Evolutionary conservation across 2,113 vertebrate genomes (phyloP), one percentile per base, ranked within the genome.

Genomic region (Microtus montanus): DNA sequence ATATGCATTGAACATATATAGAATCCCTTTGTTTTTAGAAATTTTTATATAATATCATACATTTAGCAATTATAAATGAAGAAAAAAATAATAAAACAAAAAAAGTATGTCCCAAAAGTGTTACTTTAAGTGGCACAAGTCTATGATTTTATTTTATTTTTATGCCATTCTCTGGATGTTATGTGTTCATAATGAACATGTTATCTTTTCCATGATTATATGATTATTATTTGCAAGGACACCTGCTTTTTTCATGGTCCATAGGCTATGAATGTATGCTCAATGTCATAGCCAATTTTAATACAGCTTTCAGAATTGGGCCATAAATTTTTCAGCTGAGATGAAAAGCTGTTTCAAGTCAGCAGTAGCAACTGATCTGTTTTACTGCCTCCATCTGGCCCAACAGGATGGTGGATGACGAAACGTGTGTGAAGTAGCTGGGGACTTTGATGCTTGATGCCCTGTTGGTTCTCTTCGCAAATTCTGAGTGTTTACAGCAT

Each of bases 341-440:
- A 88, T 80, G 58, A 84, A 95, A 92, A 92, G 64, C 74, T 66
- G 38, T 91, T 94, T 91, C 30, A 78, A 87, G 63, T 93, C 74
- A 85, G 10, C 66, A 64, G 12, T 74, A 89, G 54, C 87, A 89
- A 47, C n/a, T 54, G 7, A 68, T 70, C 54, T 33, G 38, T 78
- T 94, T 77, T 78, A 30, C 54, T 86, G n/a, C 66, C 75, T 75
- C 41, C 44, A 52, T 75, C 64, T 90, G 47, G 78, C 68, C 70
- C 10, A 13, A 63, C 54, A 19, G 52, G 24, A 26, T 63, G 38
- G 54, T 33, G 30, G 52, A 78, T 61, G 11, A 63, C 28, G 28
- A 73, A 41, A 44, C 35, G 38, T 52, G 54, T 52, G 33, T 61
- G 54, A 44, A 68, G 4, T 71, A 17, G 24, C 35, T 24, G 2